These are phyloP conservation scores for Glossosoma conforme DNA, from an alignment of 1,140 invertebrate species.

Conservation along the genomic window DNA sequence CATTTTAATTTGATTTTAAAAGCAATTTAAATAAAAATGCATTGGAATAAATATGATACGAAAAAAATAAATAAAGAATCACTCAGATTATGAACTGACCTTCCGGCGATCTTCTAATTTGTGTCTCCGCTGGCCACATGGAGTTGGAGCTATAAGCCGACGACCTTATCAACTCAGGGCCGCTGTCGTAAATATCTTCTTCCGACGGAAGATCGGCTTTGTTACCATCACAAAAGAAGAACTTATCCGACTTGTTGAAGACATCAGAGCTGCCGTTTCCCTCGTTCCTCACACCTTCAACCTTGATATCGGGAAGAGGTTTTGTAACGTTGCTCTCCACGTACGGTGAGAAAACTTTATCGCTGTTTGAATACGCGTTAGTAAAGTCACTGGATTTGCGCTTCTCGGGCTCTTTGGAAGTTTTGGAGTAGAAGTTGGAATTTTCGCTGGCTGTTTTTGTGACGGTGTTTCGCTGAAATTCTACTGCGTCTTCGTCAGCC, in stretches of 20 bases:
- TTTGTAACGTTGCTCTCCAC: constrained; percentile 1
- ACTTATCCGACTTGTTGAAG: constrained; percentile 27
- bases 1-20: not conserved
- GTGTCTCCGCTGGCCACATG: constrained; percentile 42
- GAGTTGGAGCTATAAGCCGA: constrained; percentile 12
- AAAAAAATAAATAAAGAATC: too few relatives aligned
- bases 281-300: not conserved
- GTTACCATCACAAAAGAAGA: constrained; percentile 5
- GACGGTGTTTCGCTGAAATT: constrained; percentile 16
- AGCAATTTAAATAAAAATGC: too few relatives aligned
- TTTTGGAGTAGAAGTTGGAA: constrained; percentile 12
- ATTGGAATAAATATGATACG: too few relatives aligned
- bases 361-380: not conserved
- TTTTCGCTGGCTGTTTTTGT: not conserved
- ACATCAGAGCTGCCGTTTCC: too few relatives aligned
- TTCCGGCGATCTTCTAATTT: constrained; percentile 47
- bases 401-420: constrained; percentile 12
- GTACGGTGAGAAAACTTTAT: constrained; percentile 14
- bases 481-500: constrained; percentile 49
- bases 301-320: too few relatives aligned
- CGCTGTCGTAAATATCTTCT: constrained; percentile 21
- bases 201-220: constrained; percentile 1
- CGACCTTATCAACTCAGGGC: constrained; percentile 12
- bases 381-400: constrained; percentile 1
- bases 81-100: too few relatives aligned